These are phyloP conservation scores for Amblyopsis rosae DNA, from an alignment of 2,113 vertebrate genomes.

Conservation along the genomic window DNA sequence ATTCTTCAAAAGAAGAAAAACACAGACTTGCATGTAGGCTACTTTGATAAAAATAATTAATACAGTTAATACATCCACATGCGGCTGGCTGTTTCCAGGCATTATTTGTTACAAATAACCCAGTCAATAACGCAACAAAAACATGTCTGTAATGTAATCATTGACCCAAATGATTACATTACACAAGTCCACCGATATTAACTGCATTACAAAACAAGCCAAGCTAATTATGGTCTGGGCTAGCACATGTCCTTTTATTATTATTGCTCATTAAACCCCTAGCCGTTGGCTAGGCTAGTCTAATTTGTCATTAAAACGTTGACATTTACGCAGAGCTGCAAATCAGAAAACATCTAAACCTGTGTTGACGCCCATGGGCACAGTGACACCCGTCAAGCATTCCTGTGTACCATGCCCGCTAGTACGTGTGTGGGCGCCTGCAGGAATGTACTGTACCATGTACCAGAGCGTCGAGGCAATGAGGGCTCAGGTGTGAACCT, in stretches of 20 bases:
- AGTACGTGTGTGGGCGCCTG: too few species aligned
- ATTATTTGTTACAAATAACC: not conserved
- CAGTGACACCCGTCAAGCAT: too few species aligned
- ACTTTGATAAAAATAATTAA: not conserved
- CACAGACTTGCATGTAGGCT: too few species aligned
- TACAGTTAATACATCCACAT: not conserved
- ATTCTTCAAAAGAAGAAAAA: not conserved
- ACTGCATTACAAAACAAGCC: not conserved
- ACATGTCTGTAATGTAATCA: not conserved
- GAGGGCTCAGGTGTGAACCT: not conserved
- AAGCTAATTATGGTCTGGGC: slow-evolving; percentile 13
- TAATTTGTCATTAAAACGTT: not conserved
- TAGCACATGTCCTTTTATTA: not conserved
- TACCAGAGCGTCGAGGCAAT: too few species aligned
- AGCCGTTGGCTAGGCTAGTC: not conserved
- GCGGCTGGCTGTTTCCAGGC: not conserved
- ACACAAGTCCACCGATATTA: not conserved
- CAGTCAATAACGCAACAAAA: not conserved
- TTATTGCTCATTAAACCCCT: not conserved
- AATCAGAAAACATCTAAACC: not conserved
- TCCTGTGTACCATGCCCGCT: too few species aligned
- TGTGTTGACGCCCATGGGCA: too few species aligned
- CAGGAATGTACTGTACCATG: too few species aligned
- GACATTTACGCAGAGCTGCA: slow-evolving; percentile 3
- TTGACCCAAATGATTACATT: slow-evolving; percentile 1